Conservation (phyloP, 2,888 invertebrate genomes). For the Strigamia crassipes region DNA sequence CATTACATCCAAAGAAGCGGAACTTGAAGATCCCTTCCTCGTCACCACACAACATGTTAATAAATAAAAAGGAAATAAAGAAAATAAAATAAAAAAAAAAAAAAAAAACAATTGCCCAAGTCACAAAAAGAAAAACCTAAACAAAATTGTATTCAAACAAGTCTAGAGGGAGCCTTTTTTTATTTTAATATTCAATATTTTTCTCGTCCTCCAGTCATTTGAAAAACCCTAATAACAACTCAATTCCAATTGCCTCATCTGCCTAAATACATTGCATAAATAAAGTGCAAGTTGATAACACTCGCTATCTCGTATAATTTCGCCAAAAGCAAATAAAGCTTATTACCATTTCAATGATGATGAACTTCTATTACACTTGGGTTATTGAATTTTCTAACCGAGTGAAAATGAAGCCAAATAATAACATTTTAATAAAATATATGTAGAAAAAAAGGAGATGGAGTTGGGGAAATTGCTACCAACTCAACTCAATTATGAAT, state of each 20-base stretch:
- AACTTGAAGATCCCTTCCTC: slow-evolving; percentile 28
- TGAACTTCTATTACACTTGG: slow-evolving; percentile 24
- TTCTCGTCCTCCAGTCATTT: neutral
- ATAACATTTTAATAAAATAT: neutral
- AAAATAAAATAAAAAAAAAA: neutral
- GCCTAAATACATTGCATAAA: slow-evolving; percentile 25
- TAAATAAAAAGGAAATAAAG: slow-evolving; percentile 18
- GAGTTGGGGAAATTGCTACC: neutral
- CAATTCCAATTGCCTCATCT: slow-evolving; percentile 24
- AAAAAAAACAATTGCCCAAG: neutral
- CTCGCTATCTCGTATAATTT: slow-evolving; percentile 16
- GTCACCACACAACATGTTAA: slow-evolving; percentile 35
- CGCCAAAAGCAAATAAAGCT: slow-evolving; percentile 31
- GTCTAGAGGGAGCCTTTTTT: neutral
- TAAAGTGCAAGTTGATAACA: slow-evolving; percentile 8
- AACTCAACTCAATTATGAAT: slow-evolving; percentile 41
- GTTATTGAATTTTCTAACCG: slow-evolving; percentile 42
- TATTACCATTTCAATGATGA: slow-evolving; percentile 29
- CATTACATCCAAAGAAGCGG: slow-evolving; percentile 35
- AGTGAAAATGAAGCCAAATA: slow-evolving; percentile 39
- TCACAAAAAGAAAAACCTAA: neutral
- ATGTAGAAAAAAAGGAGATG: neutral
- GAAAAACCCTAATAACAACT: slow-evolving; percentile 7
- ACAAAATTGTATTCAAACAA: slow-evolving; percentile 19
- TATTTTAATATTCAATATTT: neutral